Conservation (phyloP, 2,797 vertebrate genomes). For the Syndactyla subalaris region DNA sequence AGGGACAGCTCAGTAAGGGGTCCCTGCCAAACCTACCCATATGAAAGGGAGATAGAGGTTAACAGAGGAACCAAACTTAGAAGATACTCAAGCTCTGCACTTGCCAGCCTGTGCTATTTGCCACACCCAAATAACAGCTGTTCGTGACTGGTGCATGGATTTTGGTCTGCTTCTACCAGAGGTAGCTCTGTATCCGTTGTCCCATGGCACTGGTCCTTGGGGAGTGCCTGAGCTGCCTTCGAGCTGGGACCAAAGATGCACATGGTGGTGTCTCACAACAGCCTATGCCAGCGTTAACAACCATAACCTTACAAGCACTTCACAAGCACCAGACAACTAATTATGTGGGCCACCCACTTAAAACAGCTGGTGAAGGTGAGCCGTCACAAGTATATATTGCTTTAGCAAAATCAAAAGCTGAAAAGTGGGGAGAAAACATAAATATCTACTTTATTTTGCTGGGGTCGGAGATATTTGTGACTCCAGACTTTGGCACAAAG, state of each 20-base stretch:
- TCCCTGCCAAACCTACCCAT: not conserved
- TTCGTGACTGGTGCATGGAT: fast-evolving
- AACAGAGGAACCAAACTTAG: not conserved
- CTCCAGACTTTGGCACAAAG: not conserved
- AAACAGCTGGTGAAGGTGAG: not conserved
- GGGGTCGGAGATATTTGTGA: not conserved
- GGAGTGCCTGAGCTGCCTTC: not conserved
- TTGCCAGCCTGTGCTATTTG: not conserved
- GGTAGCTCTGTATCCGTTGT: not conserved
- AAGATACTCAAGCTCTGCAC: not conserved
- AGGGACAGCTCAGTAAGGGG: not conserved
- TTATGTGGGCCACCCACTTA: not conserved
- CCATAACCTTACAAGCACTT: not conserved
- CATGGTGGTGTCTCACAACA: not conserved
- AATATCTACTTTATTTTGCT: not conserved
- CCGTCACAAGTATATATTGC: not conserved
- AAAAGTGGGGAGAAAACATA: not conserved
- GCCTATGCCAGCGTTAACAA: not conserved
- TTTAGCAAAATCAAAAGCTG: not conserved
- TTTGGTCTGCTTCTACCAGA: not conserved
- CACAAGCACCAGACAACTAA: not conserved
- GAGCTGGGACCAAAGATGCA: not conserved
- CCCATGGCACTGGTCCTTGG: fast-evolving
- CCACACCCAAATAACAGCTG: not conserved
- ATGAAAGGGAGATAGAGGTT: not conserved